phyloP scores from a whole-genome alignment of 2,797 vertebrate genomes.

The Microcaecilia unicolor region DNA sequence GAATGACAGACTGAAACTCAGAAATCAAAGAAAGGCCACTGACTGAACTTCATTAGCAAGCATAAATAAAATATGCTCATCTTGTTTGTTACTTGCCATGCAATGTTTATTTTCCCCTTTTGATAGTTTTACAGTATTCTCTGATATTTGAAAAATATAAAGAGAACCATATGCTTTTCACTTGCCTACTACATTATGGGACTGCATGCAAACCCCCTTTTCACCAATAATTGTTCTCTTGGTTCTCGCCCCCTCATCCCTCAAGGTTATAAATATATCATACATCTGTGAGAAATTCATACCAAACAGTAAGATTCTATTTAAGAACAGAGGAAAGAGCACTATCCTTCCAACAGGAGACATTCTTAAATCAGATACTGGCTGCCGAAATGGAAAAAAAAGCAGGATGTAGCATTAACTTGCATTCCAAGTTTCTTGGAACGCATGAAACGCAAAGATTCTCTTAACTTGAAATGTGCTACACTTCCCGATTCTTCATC shows the following conservation, averaged over 20 bases:
- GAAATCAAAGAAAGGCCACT: conserved; percentile 50
- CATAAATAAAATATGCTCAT: conserved; percentile 50
- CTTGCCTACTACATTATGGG: conserved; percentile 4
- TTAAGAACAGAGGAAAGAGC: conserved; percentile 46
- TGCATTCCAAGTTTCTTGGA: conserved; percentile 44
- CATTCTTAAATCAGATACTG: conserved; percentile 47
- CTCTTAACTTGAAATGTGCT: conserved; percentile 31
- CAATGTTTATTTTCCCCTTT: conserved; percentile 21
- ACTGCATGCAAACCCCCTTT: conserved; percentile 24
- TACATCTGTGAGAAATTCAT: conserved; percentile 19
- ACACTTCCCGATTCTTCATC: conserved; percentile 27
- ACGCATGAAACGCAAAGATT: conserved; percentile 41
- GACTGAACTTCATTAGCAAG: conserved; percentile 57
- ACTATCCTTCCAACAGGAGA: conserved; percentile 48
- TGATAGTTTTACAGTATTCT: conserved; percentile 42
- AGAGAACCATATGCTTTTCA: conserved; percentile 37
- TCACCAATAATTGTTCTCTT: conserved; percentile 23
- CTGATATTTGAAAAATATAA: conserved; percentile 47
- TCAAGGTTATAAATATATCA: conserved; percentile 24
- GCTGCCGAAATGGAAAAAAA: conserved; percentile 37
- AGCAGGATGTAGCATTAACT: conserved; percentile 35
- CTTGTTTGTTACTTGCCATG: conserved; percentile 37
- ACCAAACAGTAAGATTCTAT: conserved; percentile 35
- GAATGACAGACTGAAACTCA: conserved; percentile 39
- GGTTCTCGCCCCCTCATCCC: too few relatives aligned